phyloP scores from a whole-genome alignment of 2,113 vertebrate genomes.

The Plotosus lineatus region DNA sequence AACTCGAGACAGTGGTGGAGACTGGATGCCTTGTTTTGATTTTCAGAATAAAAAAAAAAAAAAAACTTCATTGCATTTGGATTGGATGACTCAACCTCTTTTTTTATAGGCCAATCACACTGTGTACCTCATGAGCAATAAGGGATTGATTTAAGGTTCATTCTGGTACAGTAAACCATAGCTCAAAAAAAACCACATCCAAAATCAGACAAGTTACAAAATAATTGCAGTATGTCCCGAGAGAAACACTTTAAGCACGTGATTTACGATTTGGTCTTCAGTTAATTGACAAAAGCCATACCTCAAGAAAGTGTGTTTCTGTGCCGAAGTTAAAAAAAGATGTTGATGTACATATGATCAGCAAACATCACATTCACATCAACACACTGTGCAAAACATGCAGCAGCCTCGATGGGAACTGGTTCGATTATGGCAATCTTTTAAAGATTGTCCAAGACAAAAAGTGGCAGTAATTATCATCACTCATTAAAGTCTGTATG shows the following conservation, averaged over 20 bases:
- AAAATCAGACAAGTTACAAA: constrained; percentile 35
- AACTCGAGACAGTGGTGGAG: constrained; percentile 36
- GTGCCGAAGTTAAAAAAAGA: background rate
- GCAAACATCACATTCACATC: background rate
- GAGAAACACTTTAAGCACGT: background rate
- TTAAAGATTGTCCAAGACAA: background rate
- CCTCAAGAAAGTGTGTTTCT: background rate
- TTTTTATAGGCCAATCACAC: constrained; percentile 48
- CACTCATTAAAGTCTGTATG: background rate
- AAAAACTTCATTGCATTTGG: constrained; percentile 43
- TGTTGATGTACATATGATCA: constrained; percentile 13
- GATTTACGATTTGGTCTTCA: constrained; percentile 39
- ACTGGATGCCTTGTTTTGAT: constrained; percentile 47
- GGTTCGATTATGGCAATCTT: background rate
- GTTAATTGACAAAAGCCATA: background rate
- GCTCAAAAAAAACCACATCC: constrained; percentile 34
- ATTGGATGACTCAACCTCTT: constrained; percentile 28
- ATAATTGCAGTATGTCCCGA: constrained; percentile 39
- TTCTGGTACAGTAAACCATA: constrained; percentile 42
- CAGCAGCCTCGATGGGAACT: background rate
- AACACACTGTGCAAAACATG: background rate
- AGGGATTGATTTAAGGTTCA: constrained; percentile 40
- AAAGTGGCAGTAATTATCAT: background rate
- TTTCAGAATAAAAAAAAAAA: constrained; percentile 41
- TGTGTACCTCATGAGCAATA: constrained; percentile 40